These are phyloP conservation scores for Brachylomia viminalis DNA, from an alignment of 2,888 invertebrate genomes.

Conservation along the genomic window DNA sequence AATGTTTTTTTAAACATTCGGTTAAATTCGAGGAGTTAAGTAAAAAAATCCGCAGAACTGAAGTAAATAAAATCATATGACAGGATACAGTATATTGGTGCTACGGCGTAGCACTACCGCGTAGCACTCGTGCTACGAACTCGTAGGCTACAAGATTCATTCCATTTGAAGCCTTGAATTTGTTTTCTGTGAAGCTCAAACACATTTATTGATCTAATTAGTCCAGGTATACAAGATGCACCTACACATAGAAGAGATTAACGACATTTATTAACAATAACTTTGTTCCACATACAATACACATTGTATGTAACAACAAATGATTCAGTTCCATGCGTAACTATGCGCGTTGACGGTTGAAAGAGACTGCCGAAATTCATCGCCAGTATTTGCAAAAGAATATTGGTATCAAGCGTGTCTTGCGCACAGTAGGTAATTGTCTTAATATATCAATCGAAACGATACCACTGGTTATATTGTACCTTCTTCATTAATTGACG, in stretches of 20 bases:
- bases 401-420: neutral
- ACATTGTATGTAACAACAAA: neutral
- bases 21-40: no score
- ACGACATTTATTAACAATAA: neutral
- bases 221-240: neutral
- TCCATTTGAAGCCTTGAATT: neutral
- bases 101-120: conserved; percentile 32
- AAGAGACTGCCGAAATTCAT: neutral
- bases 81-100: neutral
- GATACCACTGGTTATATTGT: neutral
- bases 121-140: conserved; percentile 18
- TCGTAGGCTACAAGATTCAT: neutral
- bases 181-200: neutral
- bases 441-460: neutral
- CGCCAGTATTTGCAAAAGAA: neutral
- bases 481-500: neutral
- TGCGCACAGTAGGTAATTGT: neutral
- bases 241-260: neutral
- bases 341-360: neutral
- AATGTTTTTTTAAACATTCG: neutral
- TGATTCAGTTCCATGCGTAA: neutral
- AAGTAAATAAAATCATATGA: neutral
- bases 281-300: neutral
- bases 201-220: neutral
- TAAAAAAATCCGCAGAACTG: neutral